Conservation (phyloP, 1,140 invertebrate genomes). For the Drosophila kurseongensis region DNA sequence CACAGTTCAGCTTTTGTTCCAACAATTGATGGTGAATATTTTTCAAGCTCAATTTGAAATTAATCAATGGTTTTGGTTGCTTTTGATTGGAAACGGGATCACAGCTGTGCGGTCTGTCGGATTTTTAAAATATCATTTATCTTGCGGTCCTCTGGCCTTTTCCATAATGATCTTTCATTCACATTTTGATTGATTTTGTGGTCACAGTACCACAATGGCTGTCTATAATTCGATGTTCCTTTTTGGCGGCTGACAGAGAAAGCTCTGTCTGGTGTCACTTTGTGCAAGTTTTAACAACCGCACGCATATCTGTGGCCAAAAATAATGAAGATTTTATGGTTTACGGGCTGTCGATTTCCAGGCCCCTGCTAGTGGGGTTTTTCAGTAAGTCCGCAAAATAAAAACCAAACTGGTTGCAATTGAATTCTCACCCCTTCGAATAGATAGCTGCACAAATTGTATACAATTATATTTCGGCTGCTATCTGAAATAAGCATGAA, state of each 20-base stretch:
- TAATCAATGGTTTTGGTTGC: constrained; percentile 32
- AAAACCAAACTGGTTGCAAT: constrained; percentile 58
- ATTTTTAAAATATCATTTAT: constrained; percentile 75
- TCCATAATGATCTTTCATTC: constrained; percentile 64
- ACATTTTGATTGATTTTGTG: constrained; percentile 74
- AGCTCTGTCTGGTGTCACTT: constrained; percentile 3
- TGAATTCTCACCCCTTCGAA: constrained; percentile 46
- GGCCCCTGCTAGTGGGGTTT: background rate
- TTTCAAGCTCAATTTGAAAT: constrained; percentile 32
- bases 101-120: constrained; percentile 26
- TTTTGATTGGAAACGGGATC: constrained; percentile 40
- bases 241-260: too few relatives aligned
- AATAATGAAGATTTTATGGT: constrained; percentile 74
- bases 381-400: constrained; percentile 7
- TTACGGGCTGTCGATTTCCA: constrained; percentile 16
- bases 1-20: constrained; percentile 11
- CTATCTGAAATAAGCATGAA: constrained; percentile 75
- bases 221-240: constrained; percentile 17
- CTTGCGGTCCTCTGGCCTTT: constrained; percentile 46
- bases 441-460: constrained; percentile 63
- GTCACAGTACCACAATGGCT: constrained; percentile 39
- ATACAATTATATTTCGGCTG: constrained; percentile 75
- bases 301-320: constrained; percentile 49
- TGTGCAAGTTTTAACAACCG: constrained; percentile 36
- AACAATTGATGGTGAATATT: constrained; percentile 28